phyloP scores from a whole-genome alignment of 2,888 invertebrate genomes.

The Epirrita christyi region DNA sequence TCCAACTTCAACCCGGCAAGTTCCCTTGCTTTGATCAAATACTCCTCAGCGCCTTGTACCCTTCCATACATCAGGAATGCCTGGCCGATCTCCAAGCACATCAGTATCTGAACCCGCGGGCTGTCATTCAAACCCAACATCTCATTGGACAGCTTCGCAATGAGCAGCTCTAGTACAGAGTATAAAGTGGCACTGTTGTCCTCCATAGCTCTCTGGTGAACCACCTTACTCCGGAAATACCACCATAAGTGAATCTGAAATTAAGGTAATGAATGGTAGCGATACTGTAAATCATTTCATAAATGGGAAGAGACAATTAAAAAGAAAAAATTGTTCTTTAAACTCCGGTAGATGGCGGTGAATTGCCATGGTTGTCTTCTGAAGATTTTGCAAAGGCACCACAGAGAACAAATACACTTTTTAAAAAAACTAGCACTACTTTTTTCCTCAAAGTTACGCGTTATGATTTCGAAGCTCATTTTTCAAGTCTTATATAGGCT shows the following conservation, averaged over 20 bases:
- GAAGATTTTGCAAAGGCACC: too few species aligned
- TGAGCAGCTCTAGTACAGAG: conserved; percentile 81
- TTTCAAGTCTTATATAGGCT: too few species aligned
- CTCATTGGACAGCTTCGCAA: conserved; percentile 72
- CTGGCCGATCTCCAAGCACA: conserved; percentile 84
- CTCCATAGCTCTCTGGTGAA: conserved; percentile 91
- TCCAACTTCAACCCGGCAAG: conserved; percentile 88
- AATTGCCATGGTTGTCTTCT: too few species aligned
- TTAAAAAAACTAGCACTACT: too few species aligned
- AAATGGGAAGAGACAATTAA: too few species aligned
- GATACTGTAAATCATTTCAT: too few species aligned
- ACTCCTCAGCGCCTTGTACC: conserved; percentile 88
- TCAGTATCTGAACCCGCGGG: conserved; percentile 67
- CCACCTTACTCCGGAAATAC: conserved; percentile 88
- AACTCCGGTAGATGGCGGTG: too few species aligned
- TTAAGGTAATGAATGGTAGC: too few species aligned
- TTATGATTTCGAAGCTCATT: too few species aligned
- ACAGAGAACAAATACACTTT: too few species aligned
- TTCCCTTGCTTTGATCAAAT: conserved; percentile 86
- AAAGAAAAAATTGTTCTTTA: too few species aligned
- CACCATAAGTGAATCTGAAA: conserved; percentile 86
- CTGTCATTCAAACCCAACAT: conserved; percentile 56
- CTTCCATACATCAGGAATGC: conserved; percentile 91
- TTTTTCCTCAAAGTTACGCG: too few species aligned
- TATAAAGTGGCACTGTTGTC: conserved; percentile 89